Evolutionary conservation across 2,113 vertebrate genomes (phyloP).

Genomic region (Mesoclemmys tuberculata): DNA sequence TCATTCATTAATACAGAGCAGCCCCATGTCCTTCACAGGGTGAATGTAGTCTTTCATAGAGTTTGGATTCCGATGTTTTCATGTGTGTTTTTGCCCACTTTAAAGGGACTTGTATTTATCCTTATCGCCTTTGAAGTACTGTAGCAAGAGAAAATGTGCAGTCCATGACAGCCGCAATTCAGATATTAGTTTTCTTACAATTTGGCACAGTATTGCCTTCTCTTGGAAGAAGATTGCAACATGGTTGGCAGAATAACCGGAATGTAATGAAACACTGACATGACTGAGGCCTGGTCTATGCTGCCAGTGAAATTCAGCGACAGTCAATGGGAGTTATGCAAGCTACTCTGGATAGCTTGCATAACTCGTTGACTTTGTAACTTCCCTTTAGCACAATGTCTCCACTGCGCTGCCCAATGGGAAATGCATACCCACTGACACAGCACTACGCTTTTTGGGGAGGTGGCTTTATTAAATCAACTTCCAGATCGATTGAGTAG

Average conservation of each 20-base stretch:
- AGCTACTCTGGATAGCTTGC: too few species aligned
- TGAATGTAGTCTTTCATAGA: not conserved
- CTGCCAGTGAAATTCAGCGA: too few species aligned
- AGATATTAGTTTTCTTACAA: not conserved
- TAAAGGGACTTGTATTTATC: not conserved
- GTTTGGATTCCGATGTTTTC: not conserved
- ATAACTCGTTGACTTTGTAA: too few species aligned
- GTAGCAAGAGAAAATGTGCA: fast-evolving
- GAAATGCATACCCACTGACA: too few species aligned
- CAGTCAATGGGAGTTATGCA: too few species aligned
- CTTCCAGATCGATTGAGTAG: too few species aligned
- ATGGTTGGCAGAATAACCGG: not conserved
- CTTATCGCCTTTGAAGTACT: not conserved
- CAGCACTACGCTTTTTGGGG: too few species aligned
- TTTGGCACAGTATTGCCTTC: not conserved
- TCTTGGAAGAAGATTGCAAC: not conserved
- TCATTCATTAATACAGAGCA: too few species aligned
- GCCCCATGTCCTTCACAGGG: not conserved
- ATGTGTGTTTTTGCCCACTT: not conserved
- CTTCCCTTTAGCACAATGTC: too few species aligned
- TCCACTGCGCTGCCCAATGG: too few species aligned
- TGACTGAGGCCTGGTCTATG: not conserved
- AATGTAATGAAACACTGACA: not conserved
- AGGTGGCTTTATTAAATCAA: too few species aligned
- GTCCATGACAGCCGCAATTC: not conserved